These are phyloP conservation scores for Ommatoiulus sabulosus DNA, from an alignment of 2,888 invertebrate genomes.

Conservation along the genomic window DNA sequence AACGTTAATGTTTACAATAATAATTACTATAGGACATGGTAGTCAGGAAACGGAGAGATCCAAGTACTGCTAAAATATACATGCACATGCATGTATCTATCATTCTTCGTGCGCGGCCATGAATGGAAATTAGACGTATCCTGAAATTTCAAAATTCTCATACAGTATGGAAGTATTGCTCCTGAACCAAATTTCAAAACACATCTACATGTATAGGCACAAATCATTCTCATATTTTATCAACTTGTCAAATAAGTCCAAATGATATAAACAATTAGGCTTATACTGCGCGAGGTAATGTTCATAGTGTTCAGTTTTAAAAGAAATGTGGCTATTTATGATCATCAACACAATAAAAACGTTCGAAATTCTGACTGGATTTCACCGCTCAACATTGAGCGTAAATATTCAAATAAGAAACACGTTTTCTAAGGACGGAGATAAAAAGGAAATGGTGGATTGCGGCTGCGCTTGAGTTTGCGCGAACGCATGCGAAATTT, in stretches of 20 bases:
- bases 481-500: constrained; percentile 36
- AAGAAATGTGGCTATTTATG: not conserved
- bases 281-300: not conserved
- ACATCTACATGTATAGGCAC: too few species aligned
- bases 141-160: too few species aligned
- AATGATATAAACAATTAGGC: not conserved
- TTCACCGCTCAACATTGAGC: not conserved
- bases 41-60: too few species aligned
- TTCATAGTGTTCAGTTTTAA: not conserved
- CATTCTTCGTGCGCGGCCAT: too few species aligned
- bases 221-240: too few species aligned
- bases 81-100: too few species aligned
- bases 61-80: too few species aligned
- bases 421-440: not conserved
- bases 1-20: too few species aligned
- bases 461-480: constrained; percentile 55
- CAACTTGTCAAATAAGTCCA: not conserved
- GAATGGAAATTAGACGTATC: too few species aligned
- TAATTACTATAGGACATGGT: too few species aligned
- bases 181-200: too few species aligned
- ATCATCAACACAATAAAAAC: not conserved
- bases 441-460: constrained; percentile 53
- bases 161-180: too few species aligned
- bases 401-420: constrained; percentile 16
- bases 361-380: not conserved